phyloP scores from a whole-genome alignment of 1,140 invertebrate species.

The Eumeta japonica region DNA sequence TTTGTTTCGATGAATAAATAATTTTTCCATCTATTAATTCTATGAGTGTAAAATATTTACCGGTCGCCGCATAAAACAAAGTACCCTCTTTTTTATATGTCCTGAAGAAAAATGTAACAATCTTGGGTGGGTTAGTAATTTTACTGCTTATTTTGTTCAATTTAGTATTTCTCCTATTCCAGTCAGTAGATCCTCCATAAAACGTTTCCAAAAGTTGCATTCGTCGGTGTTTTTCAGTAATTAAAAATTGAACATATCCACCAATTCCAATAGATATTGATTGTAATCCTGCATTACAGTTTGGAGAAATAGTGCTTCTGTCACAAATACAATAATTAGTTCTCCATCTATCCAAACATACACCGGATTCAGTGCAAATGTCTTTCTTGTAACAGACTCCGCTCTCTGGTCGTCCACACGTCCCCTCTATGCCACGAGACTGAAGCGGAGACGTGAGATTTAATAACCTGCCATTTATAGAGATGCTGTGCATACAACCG shows the following conservation, averaged over 20 bases:
- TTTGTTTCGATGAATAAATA: constrained; percentile 73
- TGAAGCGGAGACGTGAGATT: constrained; percentile 77
- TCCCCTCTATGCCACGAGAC: constrained; percentile 69
- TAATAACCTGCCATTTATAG: constrained; percentile 78
- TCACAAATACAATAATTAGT: constrained; percentile 69
- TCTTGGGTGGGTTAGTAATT: constrained; percentile 60
- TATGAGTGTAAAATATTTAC: constrained; percentile 83
- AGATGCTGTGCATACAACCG: constrained; percentile 88
- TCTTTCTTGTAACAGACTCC: constrained; percentile 61
- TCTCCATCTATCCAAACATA: constrained; percentile 84
- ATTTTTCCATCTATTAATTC: constrained; percentile 73
- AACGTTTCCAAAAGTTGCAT: constrained; percentile 80
- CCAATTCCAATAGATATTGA: constrained; percentile 76
- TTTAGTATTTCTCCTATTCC: constrained; percentile 57
- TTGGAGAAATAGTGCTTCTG: constrained; percentile 69
- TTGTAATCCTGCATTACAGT: constrained; percentile 76
- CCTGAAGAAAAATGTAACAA: constrained; percentile 77
- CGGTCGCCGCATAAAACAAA: constrained; percentile 79
- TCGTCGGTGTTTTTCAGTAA: constrained; percentile 80
- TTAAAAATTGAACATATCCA: constrained; percentile 75
- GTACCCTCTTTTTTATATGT: constrained; percentile 76
- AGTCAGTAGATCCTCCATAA: constrained; percentile 70
- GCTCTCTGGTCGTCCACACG: constrained; percentile 69
- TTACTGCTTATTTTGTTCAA: constrained; percentile 30
- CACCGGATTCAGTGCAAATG: constrained; percentile 68